A percentile compares a stretch with the other conserved stretches of the same genome.
Evolutionary conservation across 2,888 invertebrate genomes (phyloP).

Genomic region (Matsumyia berberina): DNA sequence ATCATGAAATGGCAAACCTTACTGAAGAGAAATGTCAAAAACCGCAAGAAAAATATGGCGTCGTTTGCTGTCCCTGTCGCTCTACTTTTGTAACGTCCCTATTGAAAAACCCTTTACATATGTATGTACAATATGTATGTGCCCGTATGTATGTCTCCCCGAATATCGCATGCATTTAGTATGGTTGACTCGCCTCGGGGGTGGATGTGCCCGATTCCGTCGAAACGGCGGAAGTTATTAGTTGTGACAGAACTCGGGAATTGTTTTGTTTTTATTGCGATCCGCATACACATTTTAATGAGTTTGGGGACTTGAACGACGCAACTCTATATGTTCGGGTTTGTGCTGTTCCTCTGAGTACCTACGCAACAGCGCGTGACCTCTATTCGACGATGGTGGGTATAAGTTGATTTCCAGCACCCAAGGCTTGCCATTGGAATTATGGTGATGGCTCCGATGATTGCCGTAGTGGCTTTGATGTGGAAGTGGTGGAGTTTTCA

Average conservation of each 20-base stretch:
- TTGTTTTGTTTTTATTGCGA: conserved; percentile 45
- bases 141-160: conserved; percentile 17
- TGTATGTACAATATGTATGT: too few relatives aligned
- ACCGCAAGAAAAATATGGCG: too few relatives aligned
- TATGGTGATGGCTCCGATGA: conserved; percentile 41
- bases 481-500: conserved; percentile 3
- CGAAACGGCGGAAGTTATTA: conserved; percentile 22
- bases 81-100: too few relatives aligned
- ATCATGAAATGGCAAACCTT: too few relatives aligned
- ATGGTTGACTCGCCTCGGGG: conserved; percentile 1
- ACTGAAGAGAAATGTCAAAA: too few relatives aligned
- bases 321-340: neutral
- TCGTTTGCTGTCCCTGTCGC: too few relatives aligned
- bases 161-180: conserved; percentile 24
- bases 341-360: neutral
- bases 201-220: conserved; percentile 12
- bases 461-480: conserved; percentile 28
- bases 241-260: conserved; percentile 24
- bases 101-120: too few relatives aligned
- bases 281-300: conserved; percentile 48
- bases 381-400: conserved; percentile 2
- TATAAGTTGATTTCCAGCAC: conserved; percentile 32
- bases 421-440: conserved; percentile 32
- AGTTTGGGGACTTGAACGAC: conserved; percentile 28
- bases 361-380: conserved; percentile 1